A percentile compares a stretch with the other conserved stretches of the same genome.
Evolutionary conservation across 2,888 invertebrate species (phyloP).

Genomic region (Apantesis nais): DNA sequence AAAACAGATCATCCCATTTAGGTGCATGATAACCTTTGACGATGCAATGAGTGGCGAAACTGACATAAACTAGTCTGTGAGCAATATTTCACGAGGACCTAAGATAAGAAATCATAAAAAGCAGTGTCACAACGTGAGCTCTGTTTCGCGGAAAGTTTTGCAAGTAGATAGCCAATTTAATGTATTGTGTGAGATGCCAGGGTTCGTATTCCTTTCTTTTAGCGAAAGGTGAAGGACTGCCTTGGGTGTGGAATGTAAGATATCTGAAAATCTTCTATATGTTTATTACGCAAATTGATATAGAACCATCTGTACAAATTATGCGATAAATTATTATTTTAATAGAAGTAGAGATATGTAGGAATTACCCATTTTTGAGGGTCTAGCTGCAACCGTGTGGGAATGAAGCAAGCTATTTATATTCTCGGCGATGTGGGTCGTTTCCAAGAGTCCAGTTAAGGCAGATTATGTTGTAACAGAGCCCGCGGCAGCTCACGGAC

Average conservation of each 20-base stretch:
- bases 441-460: conserved; percentile 66
- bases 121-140: conserved; percentile 72
- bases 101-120: conserved; percentile 78
- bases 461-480: conserved; percentile 73
- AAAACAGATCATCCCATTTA: conserved; percentile 56
- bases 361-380: conserved; percentile 43
- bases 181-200: conserved; percentile 69
- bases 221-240: conserved; percentile 78
- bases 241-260: conserved; percentile 61
- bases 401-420: conserved; percentile 52
- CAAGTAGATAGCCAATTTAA: conserved; percentile 66
- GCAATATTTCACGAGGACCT: conserved; percentile 70
- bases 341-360: conserved; percentile 37
- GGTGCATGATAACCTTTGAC: conserved; percentile 71
- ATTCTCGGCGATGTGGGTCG: conserved; percentile 67
- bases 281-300: conserved; percentile 66
- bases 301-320: conserved; percentile 49
- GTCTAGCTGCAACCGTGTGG: conserved; percentile 52
- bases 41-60: conserved; percentile 67
- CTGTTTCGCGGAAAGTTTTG: conserved; percentile 72
- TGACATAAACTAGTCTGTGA: conserved; percentile 68
- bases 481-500: conserved; percentile 71
- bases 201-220: conserved; percentile 70
- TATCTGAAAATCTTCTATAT: conserved; percentile 55
- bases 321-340: conserved; percentile 42